A percentile compares a stretch with the other conserved stretches of the same genome.
Conservation (phyloP, 1,140 invertebrate species). For the Plutomurus gul region DNA sequence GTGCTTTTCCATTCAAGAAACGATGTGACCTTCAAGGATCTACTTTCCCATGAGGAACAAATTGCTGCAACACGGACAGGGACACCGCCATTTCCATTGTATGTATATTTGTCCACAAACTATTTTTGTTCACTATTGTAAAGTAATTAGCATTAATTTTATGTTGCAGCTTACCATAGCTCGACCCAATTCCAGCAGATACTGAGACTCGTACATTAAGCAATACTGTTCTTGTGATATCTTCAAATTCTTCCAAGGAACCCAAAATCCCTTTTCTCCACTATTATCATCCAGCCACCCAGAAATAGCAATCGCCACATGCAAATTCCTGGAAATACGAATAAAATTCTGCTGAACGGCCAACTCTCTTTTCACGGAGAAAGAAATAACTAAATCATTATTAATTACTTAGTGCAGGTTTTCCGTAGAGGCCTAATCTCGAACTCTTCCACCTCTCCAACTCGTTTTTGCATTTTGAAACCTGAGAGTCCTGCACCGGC, state of each 20-base stretch:
- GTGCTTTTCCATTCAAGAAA: too few species aligned
- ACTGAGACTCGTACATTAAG: slow-evolving; percentile 70
- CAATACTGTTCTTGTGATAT: slow-evolving; percentile 72
- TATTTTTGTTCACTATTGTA: too few species aligned
- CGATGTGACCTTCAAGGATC: too few species aligned
- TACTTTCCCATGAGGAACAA: too few species aligned
- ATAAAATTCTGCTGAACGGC: slow-evolving; percentile 37
- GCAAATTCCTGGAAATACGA: slow-evolving; percentile 59
- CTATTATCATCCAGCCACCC: slow-evolving; percentile 67
- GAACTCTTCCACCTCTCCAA: slow-evolving; percentile 74
- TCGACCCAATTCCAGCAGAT: slow-evolving; percentile 69
- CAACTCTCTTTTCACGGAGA: neutral
- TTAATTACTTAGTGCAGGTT: slow-evolving; percentile 43
- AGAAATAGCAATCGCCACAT: slow-evolving; percentile 70
- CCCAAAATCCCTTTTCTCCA: slow-evolving; percentile 60
- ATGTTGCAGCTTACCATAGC: too few species aligned
- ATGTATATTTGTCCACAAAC: too few species aligned
- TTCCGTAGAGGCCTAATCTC: slow-evolving; percentile 64
- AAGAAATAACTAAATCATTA: neutral
- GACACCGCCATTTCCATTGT: too few species aligned
- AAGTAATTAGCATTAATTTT: too few species aligned
- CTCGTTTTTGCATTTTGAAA: slow-evolving; percentile 73
- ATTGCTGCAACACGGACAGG: too few species aligned
- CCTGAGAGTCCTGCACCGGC: slow-evolving; percentile 69
- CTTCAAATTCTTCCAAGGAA: slow-evolving; percentile 67